Evolutionary conservation across 2,113 vertebrate genomes (phyloP), one percentile per base, ranked within the genome.

Genomic region (Zosterops hypoxanthus): DNA sequence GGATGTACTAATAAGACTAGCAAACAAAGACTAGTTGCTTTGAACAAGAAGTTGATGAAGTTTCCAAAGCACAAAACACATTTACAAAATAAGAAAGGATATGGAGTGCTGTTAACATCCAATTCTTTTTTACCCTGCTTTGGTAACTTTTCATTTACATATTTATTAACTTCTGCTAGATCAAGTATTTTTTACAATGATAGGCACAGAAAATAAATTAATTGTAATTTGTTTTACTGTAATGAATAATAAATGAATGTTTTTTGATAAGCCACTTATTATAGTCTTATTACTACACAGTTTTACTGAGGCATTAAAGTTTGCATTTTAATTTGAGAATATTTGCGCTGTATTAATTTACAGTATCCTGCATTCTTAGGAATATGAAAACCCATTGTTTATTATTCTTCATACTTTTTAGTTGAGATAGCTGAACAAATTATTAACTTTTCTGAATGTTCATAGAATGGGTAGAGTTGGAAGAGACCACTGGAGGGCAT

Each of bases 141-240:
- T 94, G 42, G 26, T 88, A 93, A 75, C 23, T 88, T 76, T 90
- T 56, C 12, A 92, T 95, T 96, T 93, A 53, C 69, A 63, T 73
- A 82, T 70, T 93, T 90, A 92, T 95, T 83, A 92, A 92, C 59
- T 92, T 85, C 42, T 52, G 46, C 19, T 70, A 93, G 91, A 95
- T 95, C 68, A 90, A 90, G 34, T 86, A 79, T 82, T 82, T 89
- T 52, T 90, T 93, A 55, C 44, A 55, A 64, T 86, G 42, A 73
- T 81, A 92, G 39, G 26, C 71, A 76, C 28, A 82, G 25, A 47
- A 90, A 94, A 83, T 76, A 93, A 90, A 93, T 87, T 76, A 80
- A 53, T 72, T 87, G 46, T 57, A 90, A 88, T 93, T 93, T 65
- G 39, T 64, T 91, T 95, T 90, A 90, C n/a, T 92, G 36, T 15